Evolutionary conservation across 2,888 invertebrate species (phyloP).

Genomic region (Cylloceria caligata): DNA sequence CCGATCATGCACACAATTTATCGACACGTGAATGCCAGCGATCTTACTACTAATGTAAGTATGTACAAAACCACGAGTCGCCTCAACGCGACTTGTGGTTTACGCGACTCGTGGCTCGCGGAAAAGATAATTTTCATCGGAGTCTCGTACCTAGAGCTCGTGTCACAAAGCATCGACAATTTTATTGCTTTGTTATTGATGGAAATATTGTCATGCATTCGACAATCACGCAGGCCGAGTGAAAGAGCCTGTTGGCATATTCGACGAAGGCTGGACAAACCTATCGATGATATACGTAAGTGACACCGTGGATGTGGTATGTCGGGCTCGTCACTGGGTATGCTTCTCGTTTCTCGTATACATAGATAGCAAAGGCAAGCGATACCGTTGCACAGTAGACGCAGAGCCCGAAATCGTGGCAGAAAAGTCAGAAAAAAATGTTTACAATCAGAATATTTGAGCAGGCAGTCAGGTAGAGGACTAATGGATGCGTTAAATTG

Average conservation of each 20-base stretch:
- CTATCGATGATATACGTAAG: constrained; percentile 47
- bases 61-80: no score
- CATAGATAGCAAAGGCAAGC: constrained; percentile 13
- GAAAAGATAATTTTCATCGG: constrained; percentile 62
- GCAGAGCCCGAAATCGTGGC: no score
- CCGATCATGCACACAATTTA: constrained; percentile 75
- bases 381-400: no score
- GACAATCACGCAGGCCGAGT: background rate
- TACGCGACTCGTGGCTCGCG: no score
- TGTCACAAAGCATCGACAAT: constrained; percentile 7
- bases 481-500: no score
- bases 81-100: constrained; percentile 32
- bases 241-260: constrained; percentile 3
- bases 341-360: constrained; percentile 34
- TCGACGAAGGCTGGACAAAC: constrained; percentile 35
- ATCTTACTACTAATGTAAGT: no score
- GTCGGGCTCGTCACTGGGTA: background rate
- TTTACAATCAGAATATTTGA: no score
- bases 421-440: no score
- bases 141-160: constrained; percentile 14
- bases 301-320: constrained; percentile 11
- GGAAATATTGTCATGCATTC: constrained; percentile 11
- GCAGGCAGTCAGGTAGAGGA: no score
- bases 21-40: constrained; percentile 65
- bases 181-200: background rate